Percentiles rank a stretch among this genome's conserved stretches.
Conservation (phyloP, 2,888 invertebrate species). For the Plagodis dolabraria region DNA sequence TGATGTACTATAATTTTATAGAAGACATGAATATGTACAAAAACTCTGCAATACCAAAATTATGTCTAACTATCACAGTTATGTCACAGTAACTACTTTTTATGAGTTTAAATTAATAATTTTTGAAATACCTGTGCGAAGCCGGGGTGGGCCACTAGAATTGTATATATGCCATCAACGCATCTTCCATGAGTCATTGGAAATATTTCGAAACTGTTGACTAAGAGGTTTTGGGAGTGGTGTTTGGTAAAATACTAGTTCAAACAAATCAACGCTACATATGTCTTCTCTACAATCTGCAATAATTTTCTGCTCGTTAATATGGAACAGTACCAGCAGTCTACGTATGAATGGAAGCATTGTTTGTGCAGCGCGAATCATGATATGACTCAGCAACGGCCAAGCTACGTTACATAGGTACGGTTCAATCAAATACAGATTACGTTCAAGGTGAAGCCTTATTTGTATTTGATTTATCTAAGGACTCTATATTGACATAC, state of each 20-base stretch:
- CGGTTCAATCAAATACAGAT: constrained; percentile 25
- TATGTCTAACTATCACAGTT: too few relatives aligned
- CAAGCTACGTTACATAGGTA: constrained; percentile 36
- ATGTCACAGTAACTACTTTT: too few relatives aligned
- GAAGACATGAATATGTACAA: too few relatives aligned
- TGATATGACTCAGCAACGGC: constrained; percentile 41
- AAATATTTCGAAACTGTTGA: constrained; percentile 1
- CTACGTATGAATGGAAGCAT: constrained; percentile 36
- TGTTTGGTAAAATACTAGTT: constrained; percentile 13
- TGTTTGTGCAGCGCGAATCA: constrained; percentile 34
- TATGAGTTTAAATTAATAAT: too few relatives aligned
- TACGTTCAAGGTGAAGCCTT: constrained; percentile 54
- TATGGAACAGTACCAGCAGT: constrained; percentile 23
- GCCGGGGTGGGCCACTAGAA: too few relatives aligned
- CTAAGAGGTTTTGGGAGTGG: neutral
- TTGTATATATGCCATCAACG: too few relatives aligned
- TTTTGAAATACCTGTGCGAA: too few relatives aligned
- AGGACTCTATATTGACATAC: constrained; percentile 19
- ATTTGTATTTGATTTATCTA: constrained; percentile 39
- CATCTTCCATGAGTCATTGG: constrained; percentile 4
- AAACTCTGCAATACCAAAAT: too few relatives aligned
- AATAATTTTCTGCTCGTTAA: constrained; percentile 25
- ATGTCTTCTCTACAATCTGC: constrained; percentile 19
- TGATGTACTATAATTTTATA: too few relatives aligned
- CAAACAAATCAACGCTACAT: constrained; percentile 15